Conservation (phyloP, 2,797 vertebrate species). For the Hemitrygon akajei region DNA sequence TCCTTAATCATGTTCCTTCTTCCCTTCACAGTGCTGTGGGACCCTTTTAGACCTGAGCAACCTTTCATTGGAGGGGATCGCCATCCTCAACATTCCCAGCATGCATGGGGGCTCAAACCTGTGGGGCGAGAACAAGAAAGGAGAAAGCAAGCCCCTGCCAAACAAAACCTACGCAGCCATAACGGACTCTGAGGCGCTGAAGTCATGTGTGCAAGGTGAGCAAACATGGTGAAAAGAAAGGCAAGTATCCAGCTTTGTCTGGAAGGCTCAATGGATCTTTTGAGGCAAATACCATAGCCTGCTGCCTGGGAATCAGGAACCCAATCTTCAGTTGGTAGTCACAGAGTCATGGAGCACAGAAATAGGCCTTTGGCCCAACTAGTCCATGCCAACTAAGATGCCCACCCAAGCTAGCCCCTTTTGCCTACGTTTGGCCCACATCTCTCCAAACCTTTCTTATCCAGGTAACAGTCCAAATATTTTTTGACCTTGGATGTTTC, state of each 20-base stretch:
- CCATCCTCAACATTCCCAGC: conserved; percentile 91
- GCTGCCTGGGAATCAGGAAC: not conserved
- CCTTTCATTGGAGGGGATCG: conserved; percentile 73
- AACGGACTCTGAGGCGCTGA: conserved; percentile 72
- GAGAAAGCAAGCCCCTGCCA: conserved; percentile 55
- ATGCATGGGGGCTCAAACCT: conserved; percentile 90
- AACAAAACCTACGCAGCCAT: conserved; percentile 61
- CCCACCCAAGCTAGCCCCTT: no score
- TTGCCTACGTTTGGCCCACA: no score
- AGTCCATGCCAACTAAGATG: no score
- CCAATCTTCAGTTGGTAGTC: not conserved
- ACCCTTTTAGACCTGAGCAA: conserved; percentile 66
- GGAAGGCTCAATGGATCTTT: not conserved
- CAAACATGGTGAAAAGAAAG: not conserved
- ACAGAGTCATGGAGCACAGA: no score
- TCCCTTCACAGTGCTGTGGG: conserved; percentile 67
- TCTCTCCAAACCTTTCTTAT: no score
- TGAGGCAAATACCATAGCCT: not conserved
- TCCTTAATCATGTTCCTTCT: not conserved
- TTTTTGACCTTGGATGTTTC: not conserved
- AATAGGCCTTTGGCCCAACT: no score
- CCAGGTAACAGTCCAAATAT: no score
- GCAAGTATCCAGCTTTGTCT: not conserved
- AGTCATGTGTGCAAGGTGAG: conserved; percentile 75
- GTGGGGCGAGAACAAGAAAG: conserved; percentile 82